These are phyloP conservation scores for Halocynthia roretzi DNA, from an alignment of 23 tunicate genomes.

Conservation along the genomic window DNA sequence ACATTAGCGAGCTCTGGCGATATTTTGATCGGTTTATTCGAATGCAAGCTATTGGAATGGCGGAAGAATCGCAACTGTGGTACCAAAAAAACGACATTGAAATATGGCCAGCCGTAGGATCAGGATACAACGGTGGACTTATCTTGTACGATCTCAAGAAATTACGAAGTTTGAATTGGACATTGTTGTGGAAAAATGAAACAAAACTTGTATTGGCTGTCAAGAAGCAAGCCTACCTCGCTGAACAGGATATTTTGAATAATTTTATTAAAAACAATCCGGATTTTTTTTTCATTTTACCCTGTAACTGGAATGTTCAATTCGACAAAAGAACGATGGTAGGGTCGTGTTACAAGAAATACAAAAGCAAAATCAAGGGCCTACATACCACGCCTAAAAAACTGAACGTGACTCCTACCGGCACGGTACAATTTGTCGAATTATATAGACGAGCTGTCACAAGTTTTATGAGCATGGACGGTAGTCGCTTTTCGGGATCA, in stretches of 20 bases:
- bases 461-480: neutral
- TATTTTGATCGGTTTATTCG: neutral
- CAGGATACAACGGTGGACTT: neutral
- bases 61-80: neutral
- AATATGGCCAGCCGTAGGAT: neutral
- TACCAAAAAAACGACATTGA: neutral
- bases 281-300: neutral
- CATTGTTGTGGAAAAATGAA: neutral
- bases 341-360: neutral
- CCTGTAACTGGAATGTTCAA: constrained; percentile 12
- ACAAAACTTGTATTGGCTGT: neutral
- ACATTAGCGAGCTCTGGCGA: neutral
- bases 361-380: neutral
- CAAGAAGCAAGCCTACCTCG: neutral
- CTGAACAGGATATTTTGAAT: constrained; percentile 1
- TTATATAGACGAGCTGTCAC: neutral
- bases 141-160: constrained; percentile 9
- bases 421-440: neutral
- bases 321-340: neutral
- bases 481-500: neutral
- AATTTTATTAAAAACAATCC: neutral
- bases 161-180: neutral
- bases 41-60: neutral
- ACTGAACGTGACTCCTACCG: neutral
- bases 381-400: neutral